Percentiles rank a stretch among this genome's conserved stretches.
Evolutionary conservation across 2,888 invertebrate species (phyloP).

Genomic region (Epinotia ramella): DNA sequence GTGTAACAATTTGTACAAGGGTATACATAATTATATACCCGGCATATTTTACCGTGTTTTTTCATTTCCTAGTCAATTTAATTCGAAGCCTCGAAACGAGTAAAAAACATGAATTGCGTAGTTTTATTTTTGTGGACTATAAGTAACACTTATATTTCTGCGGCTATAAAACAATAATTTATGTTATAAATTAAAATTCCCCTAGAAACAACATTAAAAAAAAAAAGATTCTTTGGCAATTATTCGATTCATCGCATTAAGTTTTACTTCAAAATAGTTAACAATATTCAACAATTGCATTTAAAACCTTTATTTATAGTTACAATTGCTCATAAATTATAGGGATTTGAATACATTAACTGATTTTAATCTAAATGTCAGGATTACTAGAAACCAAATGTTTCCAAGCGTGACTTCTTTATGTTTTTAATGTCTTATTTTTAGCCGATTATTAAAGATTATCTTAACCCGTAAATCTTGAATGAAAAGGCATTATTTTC

Average conservation of each 20-base stretch:
- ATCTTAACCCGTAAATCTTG: slow-evolving; percentile 33
- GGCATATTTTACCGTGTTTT: too few relatives aligned
- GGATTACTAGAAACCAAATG: slow-evolving; percentile 16
- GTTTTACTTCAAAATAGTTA: slow-evolving; percentile 4
- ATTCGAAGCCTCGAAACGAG: too few relatives aligned
- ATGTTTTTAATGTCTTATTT: slow-evolving; percentile 39
- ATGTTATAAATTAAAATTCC: too few relatives aligned
- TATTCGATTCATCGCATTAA: slow-evolving; percentile 1
- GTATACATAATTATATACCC: too few relatives aligned
- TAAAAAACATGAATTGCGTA: too few relatives aligned
- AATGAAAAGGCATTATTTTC: slow-evolving; percentile 11
- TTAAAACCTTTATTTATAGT: slow-evolving; percentile 22
- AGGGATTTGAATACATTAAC: slow-evolving; percentile 26
- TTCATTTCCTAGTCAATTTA: too few relatives aligned
- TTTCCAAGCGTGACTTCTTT: slow-evolving; percentile 30
- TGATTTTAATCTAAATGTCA: slow-evolving; percentile 19
- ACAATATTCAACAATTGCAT: slow-evolving; percentile 6
- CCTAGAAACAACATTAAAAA: neutral
- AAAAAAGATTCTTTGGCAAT: neutral
- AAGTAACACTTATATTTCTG: too few relatives aligned
- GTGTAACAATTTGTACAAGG: too few relatives aligned
- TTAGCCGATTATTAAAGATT: slow-evolving; percentile 33
- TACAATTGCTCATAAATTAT: slow-evolving; percentile 16
- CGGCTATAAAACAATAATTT: too few relatives aligned
- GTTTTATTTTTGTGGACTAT: too few relatives aligned